A percentile compares a stretch with the other conserved stretches of the same genome.
These are phyloP conservation scores for Lutraria lutraria DNA, from an alignment of 2,888 invertebrate genomes.

Conservation along the genomic window DNA sequence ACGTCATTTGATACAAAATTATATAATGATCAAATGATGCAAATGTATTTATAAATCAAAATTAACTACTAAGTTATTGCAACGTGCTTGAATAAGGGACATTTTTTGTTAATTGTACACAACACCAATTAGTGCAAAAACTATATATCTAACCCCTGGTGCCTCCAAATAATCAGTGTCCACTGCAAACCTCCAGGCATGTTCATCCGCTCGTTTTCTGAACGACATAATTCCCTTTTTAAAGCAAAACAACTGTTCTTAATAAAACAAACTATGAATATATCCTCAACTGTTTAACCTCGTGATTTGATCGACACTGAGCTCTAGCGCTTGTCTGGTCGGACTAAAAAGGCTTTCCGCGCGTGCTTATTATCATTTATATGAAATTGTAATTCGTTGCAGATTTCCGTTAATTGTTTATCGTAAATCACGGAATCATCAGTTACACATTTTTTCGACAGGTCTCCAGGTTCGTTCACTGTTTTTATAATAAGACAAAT, in stretches of 20 bases:
- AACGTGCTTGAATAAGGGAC: too few relatives aligned
- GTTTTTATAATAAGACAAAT: conserved; percentile 3
- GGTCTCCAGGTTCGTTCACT: background rate
- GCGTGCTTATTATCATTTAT: background rate
- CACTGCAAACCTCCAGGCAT: conserved; percentile 57
- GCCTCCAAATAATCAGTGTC: conserved; percentile 44
- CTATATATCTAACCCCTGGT: conserved; percentile 42
- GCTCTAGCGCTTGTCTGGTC: background rate
- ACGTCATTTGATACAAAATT: too few relatives aligned
- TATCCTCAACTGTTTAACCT: background rate
- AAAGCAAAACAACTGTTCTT: background rate
- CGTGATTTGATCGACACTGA: background rate
- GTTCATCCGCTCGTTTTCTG: conserved; percentile 42
- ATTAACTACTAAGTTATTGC: too few relatives aligned
- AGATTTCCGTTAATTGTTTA: background rate
- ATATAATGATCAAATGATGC: too few relatives aligned
- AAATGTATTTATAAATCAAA: too few relatives aligned
- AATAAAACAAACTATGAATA: background rate
- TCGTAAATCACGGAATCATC: background rate
- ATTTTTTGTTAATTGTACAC: conserved; percentile 5
- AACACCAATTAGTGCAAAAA: background rate
- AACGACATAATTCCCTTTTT: conserved; percentile 52
- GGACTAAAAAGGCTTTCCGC: conserved; percentile 7
- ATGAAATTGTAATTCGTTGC: conserved; percentile 15
- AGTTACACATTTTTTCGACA: conserved; percentile 4